phyloP scores from a whole-genome alignment of 1,140 invertebrate species.

The Drosophila sechellia region DNA sequence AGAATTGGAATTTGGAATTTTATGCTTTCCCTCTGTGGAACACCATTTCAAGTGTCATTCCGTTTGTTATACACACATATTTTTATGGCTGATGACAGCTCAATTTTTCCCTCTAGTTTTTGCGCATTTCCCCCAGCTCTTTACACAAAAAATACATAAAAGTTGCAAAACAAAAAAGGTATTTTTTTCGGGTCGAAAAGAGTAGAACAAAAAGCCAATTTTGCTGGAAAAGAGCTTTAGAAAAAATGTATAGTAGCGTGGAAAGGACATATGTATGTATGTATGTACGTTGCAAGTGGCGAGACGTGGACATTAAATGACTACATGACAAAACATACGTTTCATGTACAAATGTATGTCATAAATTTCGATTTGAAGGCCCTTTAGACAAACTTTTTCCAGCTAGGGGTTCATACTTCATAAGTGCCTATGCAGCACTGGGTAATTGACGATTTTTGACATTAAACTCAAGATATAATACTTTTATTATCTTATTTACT shows the following conservation, averaged over 20 bases:
- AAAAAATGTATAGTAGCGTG: not conserved
- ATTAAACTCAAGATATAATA: too few relatives aligned
- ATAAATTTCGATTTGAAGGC: slow-evolving; percentile 72
- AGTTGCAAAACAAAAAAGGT: slow-evolving; percentile 44
- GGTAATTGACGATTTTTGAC: not conserved
- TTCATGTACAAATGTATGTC: slow-evolving; percentile 72
- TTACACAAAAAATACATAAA: slow-evolving; percentile 44
- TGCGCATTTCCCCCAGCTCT: slow-evolving; percentile 40
- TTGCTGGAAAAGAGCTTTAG: slow-evolving; percentile 7
- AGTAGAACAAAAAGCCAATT: slow-evolving; percentile 66
- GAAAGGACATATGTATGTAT: slow-evolving; percentile 11
- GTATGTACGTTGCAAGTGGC: slow-evolving; percentile 37
- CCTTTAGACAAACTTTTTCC: slow-evolving; percentile 24
- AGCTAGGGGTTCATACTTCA: not conserved
- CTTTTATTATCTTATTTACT: too few relatives aligned
- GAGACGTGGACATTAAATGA: slow-evolving; percentile 67
- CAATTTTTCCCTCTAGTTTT: slow-evolving; percentile 65
- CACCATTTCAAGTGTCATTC: slow-evolving; percentile 52
- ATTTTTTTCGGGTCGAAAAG: slow-evolving; percentile 45
- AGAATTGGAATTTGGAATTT: too few relatives aligned
- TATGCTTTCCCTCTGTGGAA: not conserved
- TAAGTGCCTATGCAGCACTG: not conserved
- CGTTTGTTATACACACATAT: slow-evolving; percentile 58
- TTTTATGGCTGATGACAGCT: slow-evolving; percentile 73
- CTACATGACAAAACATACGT: slow-evolving; percentile 79